Evolutionary conservation across 2,888 invertebrate species (phyloP).

Genomic region (Gisinianus flammeolus): DNA sequence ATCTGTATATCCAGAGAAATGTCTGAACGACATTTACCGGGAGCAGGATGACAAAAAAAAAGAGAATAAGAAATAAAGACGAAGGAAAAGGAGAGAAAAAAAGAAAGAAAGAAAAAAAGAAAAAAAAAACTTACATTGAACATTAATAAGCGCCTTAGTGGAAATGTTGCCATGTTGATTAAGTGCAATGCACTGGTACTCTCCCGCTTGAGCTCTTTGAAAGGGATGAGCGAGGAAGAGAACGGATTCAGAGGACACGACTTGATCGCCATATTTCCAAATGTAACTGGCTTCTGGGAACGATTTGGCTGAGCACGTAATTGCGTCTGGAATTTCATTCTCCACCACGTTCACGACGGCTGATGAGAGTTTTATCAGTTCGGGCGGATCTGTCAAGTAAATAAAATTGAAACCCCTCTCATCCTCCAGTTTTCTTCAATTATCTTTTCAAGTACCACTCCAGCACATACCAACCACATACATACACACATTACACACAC

Average conservation of each 20-base stretch:
- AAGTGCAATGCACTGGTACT: slow-evolving; percentile 72
- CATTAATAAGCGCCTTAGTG: slow-evolving; percentile 75
- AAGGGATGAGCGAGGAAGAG: slow-evolving; percentile 72
- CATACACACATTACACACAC: neutral
- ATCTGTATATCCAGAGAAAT: too few relatives aligned
- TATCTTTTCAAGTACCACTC: neutral
- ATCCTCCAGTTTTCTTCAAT: too few relatives aligned
- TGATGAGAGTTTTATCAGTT: slow-evolving; percentile 76
- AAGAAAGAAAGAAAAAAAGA: too few relatives aligned
- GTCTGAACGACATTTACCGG: too few relatives aligned
- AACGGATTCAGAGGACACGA: slow-evolving; percentile 64
- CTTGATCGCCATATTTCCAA: slow-evolving; percentile 72
- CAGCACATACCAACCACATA: neutral
- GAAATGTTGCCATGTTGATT: slow-evolving; percentile 78
- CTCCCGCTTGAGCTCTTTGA: slow-evolving; percentile 74
- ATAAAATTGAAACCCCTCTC: slow-evolving; percentile 13
- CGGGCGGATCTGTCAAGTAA: slow-evolving; percentile 74
- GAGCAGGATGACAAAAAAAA: neutral
- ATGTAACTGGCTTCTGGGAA: slow-evolving; percentile 71
- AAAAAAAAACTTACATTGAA: slow-evolving; percentile 77
- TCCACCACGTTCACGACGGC: slow-evolving; percentile 61
- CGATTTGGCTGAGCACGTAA: slow-evolving; percentile 70
- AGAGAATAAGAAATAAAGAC: too few relatives aligned
- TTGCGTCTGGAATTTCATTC: slow-evolving; percentile 67
- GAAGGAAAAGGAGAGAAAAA: too few relatives aligned